These are phyloP conservation scores for Sprattus sprattus DNA, from an alignment of 2,113 vertebrate species.

Conservation along the genomic window DNA sequence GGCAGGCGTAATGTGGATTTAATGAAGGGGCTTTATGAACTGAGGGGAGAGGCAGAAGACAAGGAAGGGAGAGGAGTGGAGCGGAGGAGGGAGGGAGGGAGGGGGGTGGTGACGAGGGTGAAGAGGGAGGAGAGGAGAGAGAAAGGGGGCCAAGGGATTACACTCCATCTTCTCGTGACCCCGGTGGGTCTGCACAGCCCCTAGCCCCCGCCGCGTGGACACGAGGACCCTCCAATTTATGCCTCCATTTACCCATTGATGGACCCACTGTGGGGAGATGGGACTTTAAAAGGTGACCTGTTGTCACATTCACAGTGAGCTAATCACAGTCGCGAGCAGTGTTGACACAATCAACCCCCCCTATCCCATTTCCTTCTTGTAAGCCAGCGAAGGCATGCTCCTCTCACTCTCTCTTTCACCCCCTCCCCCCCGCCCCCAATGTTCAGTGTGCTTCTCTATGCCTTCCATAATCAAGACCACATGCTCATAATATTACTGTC, in stretches of 20 bases:
- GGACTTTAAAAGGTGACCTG: constrained; percentile 71
- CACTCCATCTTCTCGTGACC: constrained; percentile 48
- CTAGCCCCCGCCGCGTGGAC: constrained; percentile 27
- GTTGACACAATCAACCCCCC: constrained; percentile 61
- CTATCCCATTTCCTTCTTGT: constrained; percentile 17
- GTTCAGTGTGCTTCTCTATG: neutral
- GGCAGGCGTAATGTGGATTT: constrained; percentile 68
- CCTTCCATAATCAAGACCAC: constrained; percentile 10
- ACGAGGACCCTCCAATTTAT: constrained; percentile 55
- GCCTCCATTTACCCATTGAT: constrained; percentile 64
- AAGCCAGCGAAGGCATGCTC: constrained; percentile 1
- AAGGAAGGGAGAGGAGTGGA: constrained; percentile 39
- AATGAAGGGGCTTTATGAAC: constrained; percentile 66
- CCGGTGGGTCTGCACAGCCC: constrained; percentile 29
- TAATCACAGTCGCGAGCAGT: constrained; percentile 66
- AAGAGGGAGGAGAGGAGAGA: constrained; percentile 32
- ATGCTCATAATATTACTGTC: neutral
- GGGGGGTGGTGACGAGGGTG: constrained; percentile 19
- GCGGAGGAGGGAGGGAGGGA: constrained; percentile 22
- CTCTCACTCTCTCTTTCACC: constrained; percentile 23
- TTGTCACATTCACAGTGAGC: constrained; percentile 69
- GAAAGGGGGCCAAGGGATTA: constrained; percentile 42
- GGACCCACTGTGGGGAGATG: constrained; percentile 59
- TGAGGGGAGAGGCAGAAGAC: constrained; percentile 43
- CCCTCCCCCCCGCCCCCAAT: constrained; percentile 27